Evolutionary conservation across 2,113 vertebrate species (phyloP).

Genomic region (Zosterops japonicus): DNA sequence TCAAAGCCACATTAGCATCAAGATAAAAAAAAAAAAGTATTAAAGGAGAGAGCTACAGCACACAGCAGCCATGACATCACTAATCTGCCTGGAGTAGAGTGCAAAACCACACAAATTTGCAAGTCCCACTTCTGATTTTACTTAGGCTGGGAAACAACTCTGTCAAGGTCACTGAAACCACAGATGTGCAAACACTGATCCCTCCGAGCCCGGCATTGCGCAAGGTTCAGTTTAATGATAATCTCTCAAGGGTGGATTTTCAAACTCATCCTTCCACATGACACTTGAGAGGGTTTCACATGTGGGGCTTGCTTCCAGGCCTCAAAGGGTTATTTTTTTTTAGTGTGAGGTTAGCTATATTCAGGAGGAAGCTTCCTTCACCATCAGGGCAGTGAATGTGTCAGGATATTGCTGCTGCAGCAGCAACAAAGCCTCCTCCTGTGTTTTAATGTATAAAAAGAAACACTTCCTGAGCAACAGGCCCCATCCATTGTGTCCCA

Average conservation of each 20-base stretch:
- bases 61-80: not conserved
- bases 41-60: not conserved
- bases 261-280: not conserved
- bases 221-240: not conserved
- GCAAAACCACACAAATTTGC: not conserved
- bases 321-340: not conserved
- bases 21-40: not conserved
- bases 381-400: not conserved
- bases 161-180: not conserved
- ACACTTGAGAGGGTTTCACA: not conserved
- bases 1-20: not conserved
- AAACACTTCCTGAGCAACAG: constrained; percentile 22
- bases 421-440: not conserved
- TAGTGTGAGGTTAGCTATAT: not conserved
- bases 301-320: not conserved
- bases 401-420: not conserved
- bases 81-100: not conserved
- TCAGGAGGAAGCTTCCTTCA: constrained; percentile 25
- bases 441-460: constrained; percentile 3
- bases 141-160: not conserved
- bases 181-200: not conserved
- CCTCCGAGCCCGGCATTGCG: not conserved
- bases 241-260: not conserved
- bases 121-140: not conserved
- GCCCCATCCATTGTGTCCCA: not conserved